phyloP scores from a whole-genome alignment of 1,140 invertebrate species.

The Tetranychus urticae region DNA sequence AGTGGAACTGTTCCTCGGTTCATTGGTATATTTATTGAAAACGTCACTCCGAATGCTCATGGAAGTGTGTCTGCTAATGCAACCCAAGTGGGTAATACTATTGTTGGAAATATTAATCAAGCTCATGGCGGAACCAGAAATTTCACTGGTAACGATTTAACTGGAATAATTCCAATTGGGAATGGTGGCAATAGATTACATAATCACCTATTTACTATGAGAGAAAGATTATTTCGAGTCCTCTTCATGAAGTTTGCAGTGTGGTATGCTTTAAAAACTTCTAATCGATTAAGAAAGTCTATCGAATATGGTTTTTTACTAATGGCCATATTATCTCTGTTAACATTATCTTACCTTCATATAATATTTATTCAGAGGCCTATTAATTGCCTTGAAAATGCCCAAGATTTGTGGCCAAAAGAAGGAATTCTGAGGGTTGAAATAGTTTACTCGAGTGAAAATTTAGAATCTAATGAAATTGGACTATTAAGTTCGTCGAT shows the following conservation, averaged over 20 bases:
- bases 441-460: constrained; percentile 35
- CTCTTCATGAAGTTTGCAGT: constrained; percentile 74
- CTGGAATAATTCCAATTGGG: too few species aligned
- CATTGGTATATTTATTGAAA: too few species aligned
- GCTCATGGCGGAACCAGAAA: too few species aligned
- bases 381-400: constrained; percentile 70
- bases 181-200: background rate
- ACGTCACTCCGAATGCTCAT: too few species aligned
- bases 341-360: constrained; percentile 54
- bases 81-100: too few species aligned
- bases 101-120: too few species aligned
- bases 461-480: too few species aligned
- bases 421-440: constrained; percentile 91
- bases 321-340: constrained; percentile 66
- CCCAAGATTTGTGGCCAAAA: constrained; percentile 70
- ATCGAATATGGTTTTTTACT: constrained; percentile 74
- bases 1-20: too few species aligned
- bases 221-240: constrained; percentile 37
- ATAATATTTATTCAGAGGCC: constrained; percentile 74
- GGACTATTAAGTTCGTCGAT: background rate
- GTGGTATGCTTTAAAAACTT: constrained; percentile 66
- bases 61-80: too few species aligned
- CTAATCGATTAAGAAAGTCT: constrained; percentile 52
- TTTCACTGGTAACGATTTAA: too few species aligned
- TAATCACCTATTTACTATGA: background rate